These are phyloP conservation scores for Macrosiphum euphorbiae DNA, from an alignment of 2,888 invertebrate species.

Conservation along the genomic window DNA sequence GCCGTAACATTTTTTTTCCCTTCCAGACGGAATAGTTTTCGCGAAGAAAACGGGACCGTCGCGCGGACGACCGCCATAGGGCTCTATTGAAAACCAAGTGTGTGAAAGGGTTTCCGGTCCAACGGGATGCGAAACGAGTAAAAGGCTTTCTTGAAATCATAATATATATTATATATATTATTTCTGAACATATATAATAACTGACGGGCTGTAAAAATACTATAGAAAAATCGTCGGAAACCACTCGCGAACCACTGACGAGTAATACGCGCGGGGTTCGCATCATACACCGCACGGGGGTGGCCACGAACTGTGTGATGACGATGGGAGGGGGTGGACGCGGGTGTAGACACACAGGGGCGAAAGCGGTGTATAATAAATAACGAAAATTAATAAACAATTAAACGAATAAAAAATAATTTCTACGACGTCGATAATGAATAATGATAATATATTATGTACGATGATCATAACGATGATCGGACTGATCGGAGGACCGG, in stretches of 20 bases:
- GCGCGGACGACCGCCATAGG: not conserved
- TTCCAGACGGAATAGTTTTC: not conserved
- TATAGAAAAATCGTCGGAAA: slow-evolving; percentile 25
- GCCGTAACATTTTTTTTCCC: not conserved
- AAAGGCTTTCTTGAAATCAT: slow-evolving; percentile 28
- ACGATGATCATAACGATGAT: too few species aligned
- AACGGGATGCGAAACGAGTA: slow-evolving; percentile 31
- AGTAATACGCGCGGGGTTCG: not conserved
- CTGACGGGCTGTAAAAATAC: slow-evolving; percentile 34
- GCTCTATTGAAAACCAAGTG: slow-evolving; percentile 50
- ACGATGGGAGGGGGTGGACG: not conserved
- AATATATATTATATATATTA: not conserved
- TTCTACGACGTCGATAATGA: not conserved
- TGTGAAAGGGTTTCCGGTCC: slow-evolving; percentile 52
- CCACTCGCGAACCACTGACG: slow-evolving; percentile 31
- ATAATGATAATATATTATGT: not conserved
- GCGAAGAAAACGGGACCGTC: not conserved
- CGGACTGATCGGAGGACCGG: too few species aligned
- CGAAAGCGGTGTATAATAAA: not conserved
- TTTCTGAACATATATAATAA: slow-evolving; percentile 18
- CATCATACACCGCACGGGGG: not conserved
- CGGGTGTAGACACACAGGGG: not conserved
- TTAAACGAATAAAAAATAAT: not conserved
- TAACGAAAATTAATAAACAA: not conserved
- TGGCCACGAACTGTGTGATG: not conserved